Percentiles rank a stretch among this genome's conserved stretches.
phyloP scores from a whole-genome alignment of 2,888 invertebrate genomes.

The Seira ritae region DNA sequence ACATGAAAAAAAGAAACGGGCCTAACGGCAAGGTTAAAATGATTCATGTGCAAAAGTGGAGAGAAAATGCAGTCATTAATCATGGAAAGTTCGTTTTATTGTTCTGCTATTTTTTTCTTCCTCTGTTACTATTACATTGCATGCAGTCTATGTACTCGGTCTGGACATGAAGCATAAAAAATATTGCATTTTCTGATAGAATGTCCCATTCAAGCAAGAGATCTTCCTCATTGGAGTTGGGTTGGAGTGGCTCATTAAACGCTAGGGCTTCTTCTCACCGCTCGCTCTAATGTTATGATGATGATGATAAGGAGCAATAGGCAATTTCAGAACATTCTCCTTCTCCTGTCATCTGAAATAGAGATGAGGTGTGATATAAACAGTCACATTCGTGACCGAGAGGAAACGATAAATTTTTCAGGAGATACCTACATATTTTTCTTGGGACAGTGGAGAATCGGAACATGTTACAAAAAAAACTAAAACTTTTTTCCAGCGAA shows the following conservation, averaged over 20 bases:
- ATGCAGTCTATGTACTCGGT: not conserved
- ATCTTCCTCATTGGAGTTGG: not conserved
- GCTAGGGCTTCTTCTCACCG: not conserved
- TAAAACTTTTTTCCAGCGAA: too few species aligned
- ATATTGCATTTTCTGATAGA: slow-evolving; percentile 1
- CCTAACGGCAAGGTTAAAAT: slow-evolving; percentile 49
- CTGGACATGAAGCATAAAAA: not conserved
- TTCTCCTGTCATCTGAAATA: too few species aligned
- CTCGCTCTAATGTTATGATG: too few species aligned
- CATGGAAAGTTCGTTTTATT: slow-evolving; percentile 59
- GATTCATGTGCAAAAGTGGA: slow-evolving; percentile 59
- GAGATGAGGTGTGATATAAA: too few species aligned
- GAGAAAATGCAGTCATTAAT: slow-evolving; percentile 67
- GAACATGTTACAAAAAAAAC: too few species aligned
- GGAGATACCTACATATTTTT: too few species aligned
- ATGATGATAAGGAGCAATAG: too few species aligned
- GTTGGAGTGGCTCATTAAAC: not conserved
- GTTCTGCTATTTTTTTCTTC: slow-evolving; percentile 33
- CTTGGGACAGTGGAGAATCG: too few species aligned
- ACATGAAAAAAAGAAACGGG: not conserved
- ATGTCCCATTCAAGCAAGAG: not conserved
- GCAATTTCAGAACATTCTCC: too few species aligned
- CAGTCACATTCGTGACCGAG: too few species aligned
- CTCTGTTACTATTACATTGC: not conserved
- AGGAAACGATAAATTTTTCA: too few species aligned